Conservation (phyloP, 2,888 invertebrate genomes). For the Dioctria linearis region DNA sequence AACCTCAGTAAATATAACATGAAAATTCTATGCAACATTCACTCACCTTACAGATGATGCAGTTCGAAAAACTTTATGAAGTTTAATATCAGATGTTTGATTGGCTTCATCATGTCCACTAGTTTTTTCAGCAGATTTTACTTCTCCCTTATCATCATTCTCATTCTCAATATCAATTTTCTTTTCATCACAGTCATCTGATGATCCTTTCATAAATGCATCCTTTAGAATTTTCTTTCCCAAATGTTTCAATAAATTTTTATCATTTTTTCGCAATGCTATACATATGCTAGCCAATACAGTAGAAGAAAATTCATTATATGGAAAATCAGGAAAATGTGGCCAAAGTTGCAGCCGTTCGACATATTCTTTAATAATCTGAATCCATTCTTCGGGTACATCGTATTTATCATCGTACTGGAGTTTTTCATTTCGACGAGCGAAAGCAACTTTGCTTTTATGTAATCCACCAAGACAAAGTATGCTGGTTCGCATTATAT, state of each 20-base stretch:
- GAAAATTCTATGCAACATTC: neutral
- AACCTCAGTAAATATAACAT: neutral
- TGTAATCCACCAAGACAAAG: conserved; percentile 80
- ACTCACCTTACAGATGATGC: conserved; percentile 74
- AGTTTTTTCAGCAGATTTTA: no score
- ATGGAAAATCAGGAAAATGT: conserved; percentile 82
- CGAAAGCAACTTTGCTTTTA: conserved; percentile 71
- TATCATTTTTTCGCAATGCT: conserved; percentile 76
- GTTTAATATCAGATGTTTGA: conserved; percentile 22
- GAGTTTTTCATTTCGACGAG: conserved; percentile 67
- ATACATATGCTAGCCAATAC: conserved; percentile 76
- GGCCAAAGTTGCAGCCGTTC: conserved; percentile 81
- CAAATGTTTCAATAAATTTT: conserved; percentile 76
- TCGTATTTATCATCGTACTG: conserved; percentile 64
- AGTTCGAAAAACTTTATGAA: conserved; percentile 77
- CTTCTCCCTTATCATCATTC: conserved; percentile 57
- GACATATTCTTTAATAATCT: conserved; percentile 77
- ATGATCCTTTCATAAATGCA: conserved; percentile 63
- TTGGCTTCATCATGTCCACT: neutral
- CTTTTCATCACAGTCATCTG: conserved; percentile 62
- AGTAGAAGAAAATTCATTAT: conserved; percentile 80
- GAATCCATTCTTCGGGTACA: conserved; percentile 76
- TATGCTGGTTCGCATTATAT: conserved; percentile 82
- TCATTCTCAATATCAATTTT: conserved; percentile 61
- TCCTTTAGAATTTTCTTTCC: conserved; percentile 77